Base-by-base conservation (phyloP, 2,797 vertebrate species). In the Manis crassicaudata region DNA sequence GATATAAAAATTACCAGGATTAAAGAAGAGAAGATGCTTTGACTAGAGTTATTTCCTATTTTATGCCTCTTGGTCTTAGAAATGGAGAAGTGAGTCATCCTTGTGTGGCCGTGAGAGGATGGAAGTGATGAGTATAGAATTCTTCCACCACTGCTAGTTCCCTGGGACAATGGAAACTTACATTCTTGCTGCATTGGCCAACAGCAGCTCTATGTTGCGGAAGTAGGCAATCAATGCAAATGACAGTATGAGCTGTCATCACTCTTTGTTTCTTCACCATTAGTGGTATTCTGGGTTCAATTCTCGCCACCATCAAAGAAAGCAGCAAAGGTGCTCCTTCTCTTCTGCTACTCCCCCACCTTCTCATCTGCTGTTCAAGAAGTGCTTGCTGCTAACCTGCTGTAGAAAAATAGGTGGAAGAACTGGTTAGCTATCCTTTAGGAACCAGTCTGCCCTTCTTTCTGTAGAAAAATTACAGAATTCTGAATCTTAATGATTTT, bases 31-130 rank as follows among this genome's bases (percentile, higher is more conserved):
- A 87, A 62, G 62, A 56, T 46, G 35, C 23, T 52, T 70, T 68
- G 21, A 76, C 35, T 73, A 43, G 50, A 83, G 52, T 70, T 63
- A 52, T 91, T 96, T 96, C 58, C 46, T 88, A 85, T 88, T 91
- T 91, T 81, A 20, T 63, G 65, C 58, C 82, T 52, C 52, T 88
- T 75, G 85, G 52, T 32, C 60, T 54, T 90, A 50, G 72, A 84
- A 95, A 68, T 18, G 58, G 67, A 89, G 83, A 81, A 56, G 54
- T 96, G 94, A 97, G 50, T 97, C 93, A 94, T 84, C 5, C 40
- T 20, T 70, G 32, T 46, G 40, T 68, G 82, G 76, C 63, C 65
- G 54, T 58, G 50, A 92, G 72, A 76, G 68, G 54, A 67, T 63
- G 62, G 73, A 94, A 94, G 54, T 37, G 79, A 56, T 67, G 92